Base-by-base conservation (phyloP, 2,888 invertebrate genomes). In the Orgyia antiqua region DNA sequence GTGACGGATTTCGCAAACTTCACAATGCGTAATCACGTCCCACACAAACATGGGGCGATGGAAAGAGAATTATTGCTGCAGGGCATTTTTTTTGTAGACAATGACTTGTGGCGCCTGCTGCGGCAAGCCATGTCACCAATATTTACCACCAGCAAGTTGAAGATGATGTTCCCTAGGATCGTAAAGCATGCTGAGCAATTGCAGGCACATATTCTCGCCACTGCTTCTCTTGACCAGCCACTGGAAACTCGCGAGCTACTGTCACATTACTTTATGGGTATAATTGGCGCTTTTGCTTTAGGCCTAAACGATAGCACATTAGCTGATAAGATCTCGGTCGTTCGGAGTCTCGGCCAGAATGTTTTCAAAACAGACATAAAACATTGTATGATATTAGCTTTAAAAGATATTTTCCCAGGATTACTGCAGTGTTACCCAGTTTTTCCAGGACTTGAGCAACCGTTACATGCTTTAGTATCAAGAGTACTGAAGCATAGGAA, bases 51-150 rank as follows among this genome's bases (percentile, higher is more conserved):
- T n/a, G n/a, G n/a, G n/a, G n/a, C n/a, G n/a, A 53, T 45, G 0
- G 59, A 57, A 2, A 53, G 71, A 3, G 72, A 76, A 27, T 69
- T 71, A 2, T 39, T 76, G 39, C 29, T 71, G 36, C 57, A 58
- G 1, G 75, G 72, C 36, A 29, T 76, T 26, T 74, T 76, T 29
- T 66, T 71, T 26, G 69, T 67, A 9, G 75, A 72, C 31, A 73
- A 74, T 0, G 74, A 76, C 38, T 27, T 67, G 24, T 77, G 78
- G 78, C 60, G 64, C 28, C 41, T 75, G 43, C 47, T 76, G 35
- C 60, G 78, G 8, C 70, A 74, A 51, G 63, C 73, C 29, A 63
- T 78, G 54, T 74, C 76, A 13, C 68, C 73, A 2, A 68, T 74
- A 2, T 77, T 77, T 45, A 66, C 70, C 3, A 66, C 64, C 28